A percentile compares a stretch with the other conserved stretches of the same genome.
These are phyloP conservation scores for Pachypanchax playfairii DNA, from an alignment of 2,113 vertebrate species.

Conservation along the genomic window DNA sequence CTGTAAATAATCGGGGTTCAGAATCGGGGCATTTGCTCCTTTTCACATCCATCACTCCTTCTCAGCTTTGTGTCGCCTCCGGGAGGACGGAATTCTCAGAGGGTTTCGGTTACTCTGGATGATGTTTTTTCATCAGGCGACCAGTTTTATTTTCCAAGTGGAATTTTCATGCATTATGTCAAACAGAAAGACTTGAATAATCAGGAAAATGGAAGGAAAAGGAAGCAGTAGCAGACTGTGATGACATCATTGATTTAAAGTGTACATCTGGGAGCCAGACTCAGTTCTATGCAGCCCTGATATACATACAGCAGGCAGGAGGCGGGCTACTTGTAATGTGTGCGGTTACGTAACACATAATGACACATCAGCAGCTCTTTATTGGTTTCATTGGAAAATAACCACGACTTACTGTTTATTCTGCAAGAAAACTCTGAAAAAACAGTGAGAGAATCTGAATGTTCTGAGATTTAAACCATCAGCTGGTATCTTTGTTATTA, in stretches of 20 bases:
- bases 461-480: too few relatives aligned
- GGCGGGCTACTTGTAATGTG: slow-evolving; percentile 8
- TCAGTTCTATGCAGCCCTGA: neutral
- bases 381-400: neutral
- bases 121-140: slow-evolving; percentile 15
- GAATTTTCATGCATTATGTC: slow-evolving; percentile 25
- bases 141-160: slow-evolving; percentile 34
- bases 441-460: too few relatives aligned
- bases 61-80: slow-evolving; percentile 11
- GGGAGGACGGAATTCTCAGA: neutral
- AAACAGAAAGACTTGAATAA: slow-evolving; percentile 35
- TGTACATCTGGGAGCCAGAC: slow-evolving; percentile 59
- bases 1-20: slow-evolving; percentile 70
- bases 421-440: too few relatives aligned
- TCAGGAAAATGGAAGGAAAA: slow-evolving; percentile 44
- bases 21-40: slow-evolving; percentile 45
- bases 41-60: slow-evolving; percentile 43
- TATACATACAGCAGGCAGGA: slow-evolving; percentile 17
- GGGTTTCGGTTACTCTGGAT: neutral
- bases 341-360: slow-evolving; percentile 7
- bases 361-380: slow-evolving; percentile 6
- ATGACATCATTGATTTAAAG: slow-evolving; percentile 54
- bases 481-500: too few relatives aligned
- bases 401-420: neutral
- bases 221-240: slow-evolving; percentile 29